phyloP scores from a whole-genome alignment of 2,888 invertebrate species.

The Perizoma affinitatum region DNA sequence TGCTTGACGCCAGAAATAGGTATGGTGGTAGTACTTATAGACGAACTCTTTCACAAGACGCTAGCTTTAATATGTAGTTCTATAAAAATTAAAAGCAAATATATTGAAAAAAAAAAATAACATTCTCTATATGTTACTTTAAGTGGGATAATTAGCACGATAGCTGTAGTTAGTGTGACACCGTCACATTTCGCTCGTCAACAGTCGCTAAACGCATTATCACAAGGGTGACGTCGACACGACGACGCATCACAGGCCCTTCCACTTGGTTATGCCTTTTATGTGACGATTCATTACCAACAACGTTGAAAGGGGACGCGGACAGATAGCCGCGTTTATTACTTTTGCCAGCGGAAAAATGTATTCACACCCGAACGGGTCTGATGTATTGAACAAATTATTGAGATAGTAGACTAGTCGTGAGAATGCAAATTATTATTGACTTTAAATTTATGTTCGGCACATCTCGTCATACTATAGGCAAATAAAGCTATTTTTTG shows the following conservation, averaged over 20 bases:
- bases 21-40: too few species aligned
- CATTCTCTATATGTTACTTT: constrained; percentile 10
- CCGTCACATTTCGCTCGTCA: constrained; percentile 60
- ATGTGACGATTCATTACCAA: constrained; percentile 81
- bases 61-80: neutral
- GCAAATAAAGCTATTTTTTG: too few species aligned
- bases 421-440: constrained; percentile 3
- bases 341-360: constrained; percentile 84
- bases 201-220: constrained; percentile 61
- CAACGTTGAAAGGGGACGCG: constrained; percentile 67
- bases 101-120: too few species aligned
- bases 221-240: constrained; percentile 46
- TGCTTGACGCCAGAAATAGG: too few species aligned
- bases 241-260: constrained; percentile 55
- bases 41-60: neutral
- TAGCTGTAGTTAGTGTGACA: constrained; percentile 28
- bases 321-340: constrained; percentile 81
- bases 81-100: neutral
- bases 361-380: constrained; percentile 72
- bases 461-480: too few species aligned
- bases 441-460: neutral
- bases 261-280: constrained; percentile 83
- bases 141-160: constrained; percentile 42
- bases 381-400: constrained; percentile 59
- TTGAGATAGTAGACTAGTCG: constrained; percentile 37